Evolutionary conservation across 2,888 invertebrate species (phyloP).

Genomic region (Didymodactylos carnosus): DNA sequence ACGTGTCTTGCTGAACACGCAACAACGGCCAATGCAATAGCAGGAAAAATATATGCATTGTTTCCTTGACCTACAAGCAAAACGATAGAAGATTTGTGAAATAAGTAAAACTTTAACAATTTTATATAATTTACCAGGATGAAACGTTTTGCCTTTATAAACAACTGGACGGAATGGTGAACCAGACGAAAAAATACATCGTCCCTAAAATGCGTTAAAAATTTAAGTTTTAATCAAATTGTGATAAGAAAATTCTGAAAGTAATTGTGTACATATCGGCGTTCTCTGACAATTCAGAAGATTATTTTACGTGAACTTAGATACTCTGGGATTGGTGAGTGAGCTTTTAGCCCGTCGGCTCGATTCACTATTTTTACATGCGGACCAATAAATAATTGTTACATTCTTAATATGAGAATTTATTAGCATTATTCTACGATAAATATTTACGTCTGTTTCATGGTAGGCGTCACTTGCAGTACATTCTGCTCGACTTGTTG

Average conservation of each 20-base stretch:
- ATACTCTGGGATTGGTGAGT: too few species aligned
- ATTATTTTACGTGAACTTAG: too few species aligned
- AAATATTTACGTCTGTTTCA: constrained; percentile 50
- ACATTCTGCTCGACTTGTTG: constrained; percentile 90
- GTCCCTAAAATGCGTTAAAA: neutral
- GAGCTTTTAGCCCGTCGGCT: too few species aligned
- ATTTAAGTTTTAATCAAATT: too few species aligned
- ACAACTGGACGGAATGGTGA: constrained; percentile 77
- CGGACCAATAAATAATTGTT: too few species aligned
- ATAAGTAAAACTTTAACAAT: neutral
- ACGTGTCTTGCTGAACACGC: constrained; percentile 77
- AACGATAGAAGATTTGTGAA: too few species aligned
- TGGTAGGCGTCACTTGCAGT: constrained; percentile 88
- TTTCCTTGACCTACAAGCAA: constrained; percentile 56
- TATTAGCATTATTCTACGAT: neutral
- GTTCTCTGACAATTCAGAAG: too few species aligned
- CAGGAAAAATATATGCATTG: constrained; percentile 46
- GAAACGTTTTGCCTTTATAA: constrained; percentile 51
- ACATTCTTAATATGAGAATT: too few species aligned
- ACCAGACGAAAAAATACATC: constrained; percentile 66
- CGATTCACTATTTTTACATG: too few species aligned
- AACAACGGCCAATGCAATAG: constrained; percentile 72
- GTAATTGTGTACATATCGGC: too few species aligned
- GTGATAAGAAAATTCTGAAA: too few species aligned
- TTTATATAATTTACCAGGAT: constrained; percentile 51